A percentile compares a stretch with the other conserved stretches of the same genome.
Evolutionary conservation across 2,888 invertebrate genomes (phyloP).

Genomic region (Phorcus lineatus): DNA sequence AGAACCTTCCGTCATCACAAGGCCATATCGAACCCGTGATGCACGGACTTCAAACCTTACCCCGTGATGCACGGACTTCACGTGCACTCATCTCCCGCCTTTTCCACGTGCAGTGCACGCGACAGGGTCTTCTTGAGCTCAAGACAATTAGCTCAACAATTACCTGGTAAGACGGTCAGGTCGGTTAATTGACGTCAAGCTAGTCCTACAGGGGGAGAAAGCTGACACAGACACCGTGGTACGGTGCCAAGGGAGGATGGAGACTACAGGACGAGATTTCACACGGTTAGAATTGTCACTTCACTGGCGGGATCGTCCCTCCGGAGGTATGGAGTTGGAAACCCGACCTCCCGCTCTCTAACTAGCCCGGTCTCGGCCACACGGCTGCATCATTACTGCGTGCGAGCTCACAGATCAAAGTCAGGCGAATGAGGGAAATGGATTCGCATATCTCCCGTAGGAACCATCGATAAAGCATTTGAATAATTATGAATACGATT

Average conservation of each 20-base stretch:
- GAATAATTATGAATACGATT: no score
- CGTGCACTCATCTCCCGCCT: not conserved
- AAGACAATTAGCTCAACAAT: not conserved
- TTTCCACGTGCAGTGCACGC: not conserved
- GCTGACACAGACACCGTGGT: not conserved
- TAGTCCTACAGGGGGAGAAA: constrained; percentile 4
- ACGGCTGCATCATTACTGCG: no score
- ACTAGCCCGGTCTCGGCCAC: no score
- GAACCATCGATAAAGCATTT: no score
- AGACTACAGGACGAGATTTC: constrained; percentile 7
- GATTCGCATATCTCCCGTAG: no score
- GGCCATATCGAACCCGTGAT: not conserved
- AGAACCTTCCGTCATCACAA: not conserved
- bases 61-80: not conserved
- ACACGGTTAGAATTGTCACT: constrained; percentile 4
- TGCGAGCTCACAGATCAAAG: no score
- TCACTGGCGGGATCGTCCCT: not conserved
- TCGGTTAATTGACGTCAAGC: not conserved
- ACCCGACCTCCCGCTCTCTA: not conserved
- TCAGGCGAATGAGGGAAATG: no score
- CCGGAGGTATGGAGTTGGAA: not conserved
- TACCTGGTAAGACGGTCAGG: constrained; percentile 4
- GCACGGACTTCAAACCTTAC: not conserved
- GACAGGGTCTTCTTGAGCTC: constrained; percentile 5
- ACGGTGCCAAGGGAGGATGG: not conserved